Conservation (phyloP, 2,113 vertebrate genomes). For the Xerus inauris region DNA sequence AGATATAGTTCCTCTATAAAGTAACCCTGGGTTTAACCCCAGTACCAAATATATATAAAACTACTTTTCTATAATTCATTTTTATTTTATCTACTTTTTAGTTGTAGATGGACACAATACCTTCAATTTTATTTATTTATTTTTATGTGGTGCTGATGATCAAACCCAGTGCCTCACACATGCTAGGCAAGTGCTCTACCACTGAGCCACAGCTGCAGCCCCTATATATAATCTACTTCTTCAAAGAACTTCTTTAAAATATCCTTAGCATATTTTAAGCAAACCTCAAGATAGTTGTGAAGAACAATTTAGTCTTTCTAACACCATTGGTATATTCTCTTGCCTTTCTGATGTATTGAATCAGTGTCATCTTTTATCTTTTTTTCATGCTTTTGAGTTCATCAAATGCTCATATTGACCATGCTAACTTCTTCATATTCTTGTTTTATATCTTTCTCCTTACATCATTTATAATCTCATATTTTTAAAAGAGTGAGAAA, state of each 20-base stretch:
- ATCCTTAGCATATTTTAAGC: constrained; percentile 36
- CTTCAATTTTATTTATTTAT: too few relatives aligned
- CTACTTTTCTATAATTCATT: too few relatives aligned
- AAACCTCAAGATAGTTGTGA: not conserved
- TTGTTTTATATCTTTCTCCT: constrained; percentile 17
- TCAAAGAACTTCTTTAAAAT: not conserved
- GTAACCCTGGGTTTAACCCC: too few relatives aligned
- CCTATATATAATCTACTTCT: not conserved
- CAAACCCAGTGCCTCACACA: too few relatives aligned
- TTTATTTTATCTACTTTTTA: too few relatives aligned
- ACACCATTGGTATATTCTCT: not conserved
- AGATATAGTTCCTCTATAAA: too few relatives aligned
- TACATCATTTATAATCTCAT: not conserved
- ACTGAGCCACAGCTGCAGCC: too few relatives aligned
- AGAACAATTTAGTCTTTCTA: constrained; percentile 8
- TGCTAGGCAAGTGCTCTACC: too few relatives aligned
- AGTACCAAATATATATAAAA: too few relatives aligned
- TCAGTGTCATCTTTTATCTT: not conserved
- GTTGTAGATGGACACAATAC: too few relatives aligned
- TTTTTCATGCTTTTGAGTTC: constrained; percentile 35
- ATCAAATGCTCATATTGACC: not conserved
- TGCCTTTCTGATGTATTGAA: not conserved
- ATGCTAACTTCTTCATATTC: constrained; percentile 29
- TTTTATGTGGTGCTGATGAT: too few relatives aligned
- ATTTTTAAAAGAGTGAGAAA: not conserved